phyloP scores from a whole-genome alignment of 2,888 invertebrate genomes.

The Dichetophora obliterata region DNA sequence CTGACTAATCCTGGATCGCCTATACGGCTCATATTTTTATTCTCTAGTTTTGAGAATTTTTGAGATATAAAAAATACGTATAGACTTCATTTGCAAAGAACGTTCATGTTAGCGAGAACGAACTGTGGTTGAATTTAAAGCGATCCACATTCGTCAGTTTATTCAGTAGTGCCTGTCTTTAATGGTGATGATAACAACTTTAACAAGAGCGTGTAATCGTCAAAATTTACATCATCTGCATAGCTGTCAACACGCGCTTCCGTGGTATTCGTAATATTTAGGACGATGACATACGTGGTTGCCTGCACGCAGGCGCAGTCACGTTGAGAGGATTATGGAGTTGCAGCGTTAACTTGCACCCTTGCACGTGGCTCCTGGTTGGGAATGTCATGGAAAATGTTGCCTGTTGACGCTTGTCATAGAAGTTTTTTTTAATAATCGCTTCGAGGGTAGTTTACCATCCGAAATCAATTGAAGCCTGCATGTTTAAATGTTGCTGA shows the following conservation, averaged over 20 bases:
- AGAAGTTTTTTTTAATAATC: constrained; percentile 18
- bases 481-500: neutral
- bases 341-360: neutral
- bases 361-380: neutral
- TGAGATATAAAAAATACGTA: too few relatives aligned
- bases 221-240: constrained; percentile 42
- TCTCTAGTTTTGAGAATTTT: too few relatives aligned
- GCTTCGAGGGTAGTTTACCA: constrained; percentile 9
- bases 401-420: constrained; percentile 13
- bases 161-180: neutral
- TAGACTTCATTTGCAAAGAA: too few relatives aligned
- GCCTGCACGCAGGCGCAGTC: constrained; percentile 10
- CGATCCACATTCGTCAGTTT: neutral
- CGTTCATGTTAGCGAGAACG: too few relatives aligned
- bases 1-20: too few relatives aligned
- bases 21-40: too few relatives aligned
- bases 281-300: constrained; percentile 1
- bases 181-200: neutral
- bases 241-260: constrained; percentile 50
- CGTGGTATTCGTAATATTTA: constrained; percentile 41
- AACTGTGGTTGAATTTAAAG: neutral
- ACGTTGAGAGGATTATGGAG: constrained; percentile 20
- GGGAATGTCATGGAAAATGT: neutral
- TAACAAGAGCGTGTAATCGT: constrained; percentile 12
- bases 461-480: neutral